A percentile compares a stretch with the other conserved stretches of the same genome.
These are phyloP conservation scores for Solenopsis invicta DNA, from an alignment of 1,140 invertebrate species.

Conservation along the genomic window DNA sequence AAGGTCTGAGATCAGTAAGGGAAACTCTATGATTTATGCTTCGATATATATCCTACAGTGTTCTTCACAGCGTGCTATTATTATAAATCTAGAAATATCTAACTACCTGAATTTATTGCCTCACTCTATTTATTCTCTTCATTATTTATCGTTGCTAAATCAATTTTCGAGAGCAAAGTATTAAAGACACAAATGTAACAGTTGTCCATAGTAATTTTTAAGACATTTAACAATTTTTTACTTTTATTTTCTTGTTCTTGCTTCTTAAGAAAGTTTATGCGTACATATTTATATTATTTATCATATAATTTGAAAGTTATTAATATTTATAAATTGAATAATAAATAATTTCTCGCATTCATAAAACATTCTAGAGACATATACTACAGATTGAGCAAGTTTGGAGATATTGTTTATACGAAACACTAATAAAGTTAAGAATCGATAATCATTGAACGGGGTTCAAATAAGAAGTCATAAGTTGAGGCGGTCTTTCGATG, in stretches of 20 bases:
- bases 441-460: not conserved
- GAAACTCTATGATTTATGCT: conserved; percentile 46
- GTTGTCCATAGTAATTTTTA: not conserved
- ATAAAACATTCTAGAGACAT: not conserved
- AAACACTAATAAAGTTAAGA: conserved; percentile 55
- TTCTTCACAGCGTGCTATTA: conserved; percentile 26
- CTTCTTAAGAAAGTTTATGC: conserved; percentile 7
- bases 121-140: conserved; percentile 17
- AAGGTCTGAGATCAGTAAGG: conserved; percentile 39
- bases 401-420: not conserved
- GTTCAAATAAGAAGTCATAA: conserved; percentile 21
- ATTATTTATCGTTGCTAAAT: conserved; percentile 28
- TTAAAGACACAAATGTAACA: not conserved
- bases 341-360: not conserved
- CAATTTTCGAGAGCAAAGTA: not conserved
- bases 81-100: conserved; percentile 49
- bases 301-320: conserved; percentile 4
- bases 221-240: not conserved
- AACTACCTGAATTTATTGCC: conserved; percentile 15
- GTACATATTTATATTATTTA: conserved; percentile 1
- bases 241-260: not conserved
- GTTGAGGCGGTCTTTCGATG: conserved; percentile 43
- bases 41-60: conserved; percentile 30
- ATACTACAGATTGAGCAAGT: no score
- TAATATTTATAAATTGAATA: not conserved